Conservation (phyloP, 2,888 invertebrate genomes). For the Caradrina clavipalpis region DNA sequence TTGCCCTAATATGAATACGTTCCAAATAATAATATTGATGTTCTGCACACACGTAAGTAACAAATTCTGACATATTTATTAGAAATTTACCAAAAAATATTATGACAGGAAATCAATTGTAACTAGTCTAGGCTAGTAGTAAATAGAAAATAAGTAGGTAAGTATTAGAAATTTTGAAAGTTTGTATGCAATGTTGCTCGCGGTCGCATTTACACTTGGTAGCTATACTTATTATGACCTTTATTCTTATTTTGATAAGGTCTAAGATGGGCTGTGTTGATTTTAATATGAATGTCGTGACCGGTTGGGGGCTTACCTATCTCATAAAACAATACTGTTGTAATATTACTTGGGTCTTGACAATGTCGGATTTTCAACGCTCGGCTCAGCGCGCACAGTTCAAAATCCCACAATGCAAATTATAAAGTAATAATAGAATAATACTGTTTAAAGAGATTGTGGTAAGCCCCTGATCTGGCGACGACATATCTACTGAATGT, state of each 20-base stretch:
- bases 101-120: conserved; percentile 23
- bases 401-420: no score
- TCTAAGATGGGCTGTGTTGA: conserved; percentile 22
- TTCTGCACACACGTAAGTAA: background rate
- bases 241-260: conserved; percentile 9
- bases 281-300: background rate
- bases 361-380: no score
- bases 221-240: conserved; percentile 38
- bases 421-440: no score
- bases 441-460: no score
- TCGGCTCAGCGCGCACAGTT: no score
- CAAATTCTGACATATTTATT: conserved; percentile 5
- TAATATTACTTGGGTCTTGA: no score
- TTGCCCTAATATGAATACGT: background rate
- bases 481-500: background rate
- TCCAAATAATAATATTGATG: conserved; percentile 5
- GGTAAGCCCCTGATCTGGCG: no score
- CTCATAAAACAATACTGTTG: no score
- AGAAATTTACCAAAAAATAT: conserved; percentile 33
- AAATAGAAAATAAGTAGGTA: conserved; percentile 35
- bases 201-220: conserved; percentile 47
- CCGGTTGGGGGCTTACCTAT: no score
- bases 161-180: conserved; percentile 33
- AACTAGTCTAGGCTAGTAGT: conserved; percentile 14
- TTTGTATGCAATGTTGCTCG: conserved; percentile 41